These are phyloP conservation scores for Apamea anceps DNA, from an alignment of 2,888 invertebrate species.

Conservation along the genomic window DNA sequence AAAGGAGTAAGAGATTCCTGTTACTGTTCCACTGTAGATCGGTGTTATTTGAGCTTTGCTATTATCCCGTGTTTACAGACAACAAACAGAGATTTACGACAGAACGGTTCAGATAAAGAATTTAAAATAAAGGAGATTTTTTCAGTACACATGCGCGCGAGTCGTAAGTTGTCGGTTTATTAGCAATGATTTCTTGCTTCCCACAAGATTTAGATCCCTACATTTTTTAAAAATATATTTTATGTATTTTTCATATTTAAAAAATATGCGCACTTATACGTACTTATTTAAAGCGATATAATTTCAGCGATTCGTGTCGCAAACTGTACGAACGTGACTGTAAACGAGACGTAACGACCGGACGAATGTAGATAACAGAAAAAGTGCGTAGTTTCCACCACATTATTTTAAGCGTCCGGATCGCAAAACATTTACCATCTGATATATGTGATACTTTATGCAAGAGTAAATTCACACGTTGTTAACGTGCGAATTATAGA, in stretches of 20 bases:
- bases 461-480: slow-evolving; percentile 10
- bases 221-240: slow-evolving; percentile 9
- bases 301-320: neutral
- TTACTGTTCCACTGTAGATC: slow-evolving; percentile 8
- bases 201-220: neutral
- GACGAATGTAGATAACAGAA: slow-evolving; percentile 5
- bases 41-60: slow-evolving; percentile 34
- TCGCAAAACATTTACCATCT: neutral
- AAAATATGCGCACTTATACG: neutral
- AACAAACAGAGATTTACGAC: slow-evolving; percentile 37
- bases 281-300: slow-evolving; percentile 1
- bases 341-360: slow-evolving; percentile 8
- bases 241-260: neutral
- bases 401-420: slow-evolving; percentile 4
- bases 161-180: slow-evolving; percentile 7
- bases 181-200: neutral
- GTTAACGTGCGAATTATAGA: slow-evolving; percentile 12
- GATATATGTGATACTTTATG: slow-evolving; percentile 13
- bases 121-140: neutral
- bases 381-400: slow-evolving; percentile 7
- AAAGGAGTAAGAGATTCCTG: slow-evolving; percentile 18
- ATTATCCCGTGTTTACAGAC: slow-evolving; percentile 22
- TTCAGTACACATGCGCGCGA: slow-evolving; percentile 6
- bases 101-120: slow-evolving; percentile 25
- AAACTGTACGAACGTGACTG: slow-evolving; percentile 7